These are phyloP conservation scores for Progne subis DNA, from an alignment of 2,113 vertebrate species.

Conservation along the genomic window DNA sequence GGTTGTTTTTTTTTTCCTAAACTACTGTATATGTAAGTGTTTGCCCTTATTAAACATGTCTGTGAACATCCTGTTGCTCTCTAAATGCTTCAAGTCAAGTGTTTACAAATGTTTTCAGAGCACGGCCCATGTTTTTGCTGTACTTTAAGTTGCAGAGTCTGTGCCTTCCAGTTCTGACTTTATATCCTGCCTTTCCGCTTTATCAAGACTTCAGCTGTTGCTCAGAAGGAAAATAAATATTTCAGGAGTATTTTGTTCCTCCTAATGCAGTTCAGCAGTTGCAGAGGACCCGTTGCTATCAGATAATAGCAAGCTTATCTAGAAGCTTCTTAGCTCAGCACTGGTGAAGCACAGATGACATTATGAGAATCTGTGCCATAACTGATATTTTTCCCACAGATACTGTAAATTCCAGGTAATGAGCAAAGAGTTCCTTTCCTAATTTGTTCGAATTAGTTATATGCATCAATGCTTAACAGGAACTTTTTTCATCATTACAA, in stretches of 20 bases:
- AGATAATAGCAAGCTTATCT: neutral
- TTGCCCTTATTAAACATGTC: neutral
- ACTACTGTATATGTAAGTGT: neutral
- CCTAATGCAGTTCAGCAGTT: neutral
- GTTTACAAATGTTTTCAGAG: neutral
- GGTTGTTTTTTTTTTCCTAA: neutral
- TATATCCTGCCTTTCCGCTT: neutral
- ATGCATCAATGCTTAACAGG: conserved; percentile 18
- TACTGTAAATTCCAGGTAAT: conserved; percentile 24
- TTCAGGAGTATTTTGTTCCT: conserved; percentile 23
- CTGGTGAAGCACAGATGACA: neutral
- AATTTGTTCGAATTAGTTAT: conserved; percentile 37
- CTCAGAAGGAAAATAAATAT: conserved; percentile 52
- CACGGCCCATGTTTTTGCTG: fast-evolving
- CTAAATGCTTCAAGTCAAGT: neutral
- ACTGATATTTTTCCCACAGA: conserved; percentile 27
- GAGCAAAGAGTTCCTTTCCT: neutral
- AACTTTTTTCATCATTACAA: conserved; percentile 10
- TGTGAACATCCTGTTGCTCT: neutral
- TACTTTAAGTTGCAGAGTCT: neutral
- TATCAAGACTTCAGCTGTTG: neutral
- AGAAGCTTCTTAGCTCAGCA: neutral
- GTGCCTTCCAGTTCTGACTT: neutral
- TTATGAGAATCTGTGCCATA: neutral
- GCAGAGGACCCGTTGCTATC: neutral